Conservation (phyloP, 2,797 vertebrate genomes). For the Lithobates pipiens region DNA sequence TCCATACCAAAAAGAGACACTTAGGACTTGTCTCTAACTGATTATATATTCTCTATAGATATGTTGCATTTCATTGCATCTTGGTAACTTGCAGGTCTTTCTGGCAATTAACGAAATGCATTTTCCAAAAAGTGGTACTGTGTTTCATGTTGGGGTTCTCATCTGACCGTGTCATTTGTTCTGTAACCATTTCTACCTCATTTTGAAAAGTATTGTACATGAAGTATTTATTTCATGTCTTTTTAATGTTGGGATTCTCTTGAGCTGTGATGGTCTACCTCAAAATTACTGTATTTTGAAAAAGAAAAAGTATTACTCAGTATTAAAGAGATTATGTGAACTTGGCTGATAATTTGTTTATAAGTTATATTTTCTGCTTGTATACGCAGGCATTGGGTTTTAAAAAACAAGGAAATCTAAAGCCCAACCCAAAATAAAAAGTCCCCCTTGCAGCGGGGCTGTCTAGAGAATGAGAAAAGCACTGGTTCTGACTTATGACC, state of each 20-base stretch:
- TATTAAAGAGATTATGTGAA: conserved; percentile 92
- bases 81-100: background rate
- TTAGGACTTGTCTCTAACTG: background rate
- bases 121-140: conserved; percentile 70
- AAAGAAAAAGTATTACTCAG: conserved; percentile 91
- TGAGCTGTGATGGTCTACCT: conserved; percentile 98
- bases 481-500: too few species aligned
- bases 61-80: background rate
- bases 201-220: conserved; percentile 96
- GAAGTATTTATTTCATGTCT: conserved; percentile 99
- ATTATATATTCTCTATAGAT: background rate
- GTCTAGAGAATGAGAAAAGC: too few species aligned
- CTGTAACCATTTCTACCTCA: conserved; percentile 99
- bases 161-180: conserved; percentile 75
- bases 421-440: too few species aligned
- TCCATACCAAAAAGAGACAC: background rate
- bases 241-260: conserved; percentile 92
- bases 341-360: conserved; percentile 48
- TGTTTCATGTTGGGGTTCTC: conserved; percentile 36
- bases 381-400: too few species aligned
- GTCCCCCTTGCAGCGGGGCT: too few species aligned
- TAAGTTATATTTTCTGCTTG: background rate
- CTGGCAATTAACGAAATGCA: conserved; percentile 2
- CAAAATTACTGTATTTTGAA: conserved; percentile 99
- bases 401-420: too few species aligned